These are phyloP conservation scores for Psix sp. DNA, from an alignment of 1,140 invertebrate genomes.

Conservation along the genomic window DNA sequence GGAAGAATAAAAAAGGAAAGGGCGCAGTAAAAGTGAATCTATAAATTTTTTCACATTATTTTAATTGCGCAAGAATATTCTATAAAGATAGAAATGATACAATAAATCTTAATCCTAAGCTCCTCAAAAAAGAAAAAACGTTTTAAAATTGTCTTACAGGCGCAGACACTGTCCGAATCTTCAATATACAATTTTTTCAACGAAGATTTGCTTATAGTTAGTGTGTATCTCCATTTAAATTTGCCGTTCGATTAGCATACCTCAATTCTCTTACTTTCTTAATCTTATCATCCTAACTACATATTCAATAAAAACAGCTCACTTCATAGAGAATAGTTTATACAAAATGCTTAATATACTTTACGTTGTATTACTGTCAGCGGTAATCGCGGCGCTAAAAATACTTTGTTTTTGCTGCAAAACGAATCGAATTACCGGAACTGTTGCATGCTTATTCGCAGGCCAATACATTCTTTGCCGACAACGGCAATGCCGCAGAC, in stretches of 20 bases:
- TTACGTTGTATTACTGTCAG: conserved; percentile 43
- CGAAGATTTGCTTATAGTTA: neutral
- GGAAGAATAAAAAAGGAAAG: too few relatives aligned
- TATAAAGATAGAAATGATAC: conserved; percentile 55
- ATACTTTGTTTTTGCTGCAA: conserved; percentile 35
- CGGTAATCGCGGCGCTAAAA: conserved; percentile 30
- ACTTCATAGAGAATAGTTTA: conserved; percentile 41
- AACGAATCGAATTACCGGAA: conserved; percentile 56
- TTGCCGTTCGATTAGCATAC: conserved; percentile 9
- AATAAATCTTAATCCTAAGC: conserved; percentile 38
- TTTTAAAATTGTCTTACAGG: conserved; percentile 26
- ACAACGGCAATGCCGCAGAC: conserved; percentile 93
- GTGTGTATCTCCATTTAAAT: neutral
- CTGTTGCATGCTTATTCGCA: conserved; percentile 84
- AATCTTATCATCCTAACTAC: conserved; percentile 23
- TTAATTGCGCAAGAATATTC: conserved; percentile 49
- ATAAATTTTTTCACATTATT: conserved; percentile 26
- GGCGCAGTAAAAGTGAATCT: neutral
- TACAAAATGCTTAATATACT: conserved; percentile 56
- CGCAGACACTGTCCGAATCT: conserved; percentile 5
- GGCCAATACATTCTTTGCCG: conserved; percentile 91
- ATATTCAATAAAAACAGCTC: conserved; percentile 50
- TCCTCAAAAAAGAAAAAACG: conserved; percentile 21
- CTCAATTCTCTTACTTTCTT: neutral
- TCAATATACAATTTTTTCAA: conserved; percentile 22